Base-by-base conservation (phyloP, 2,888 invertebrate genomes). In the Myopa testacea region DNA sequence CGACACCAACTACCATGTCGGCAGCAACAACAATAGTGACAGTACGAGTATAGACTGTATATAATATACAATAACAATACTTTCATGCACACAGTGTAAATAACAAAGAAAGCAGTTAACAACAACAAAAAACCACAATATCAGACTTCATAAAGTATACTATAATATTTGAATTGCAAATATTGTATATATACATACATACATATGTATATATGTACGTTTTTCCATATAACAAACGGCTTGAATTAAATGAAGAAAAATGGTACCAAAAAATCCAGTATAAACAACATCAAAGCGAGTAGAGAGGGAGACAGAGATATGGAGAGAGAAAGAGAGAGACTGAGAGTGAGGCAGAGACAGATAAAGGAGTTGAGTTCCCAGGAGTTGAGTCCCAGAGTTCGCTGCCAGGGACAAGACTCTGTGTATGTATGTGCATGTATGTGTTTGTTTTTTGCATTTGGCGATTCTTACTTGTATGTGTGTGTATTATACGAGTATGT, bases 91-190 rank as follows among this genome's bases (percentile, higher is more conserved):
- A 26, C 26, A 26, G 26, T 26, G 26, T 26, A 26, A 26, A 26
- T 26, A 26, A 2, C 26, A 26, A 26, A 26, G 26, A 26, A 26
- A 26, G 2, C 26, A 26, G 26, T 26, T 26, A 26, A 38, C 65
- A 38, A 38, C 65, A 38, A 65, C 38, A 34, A 34, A 37, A 8
- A 37, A 37, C 4, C 7, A 65, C 37, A 38, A 38, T 10, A 67
- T 67, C 19, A 45, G 38, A 68, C 45, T 68, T 10, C 40, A 10
- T 10, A 45, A 6, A 45, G 45, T 10, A 40, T 37, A 68, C n/a
- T 45, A n/a, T 16, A 68, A 68, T 45, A 68, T 68, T 19, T 38
- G 68, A 68, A 68, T 45, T 68, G 68, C 68, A 38, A 68, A 68
- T 68, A 68, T 68, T 26, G 45, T 8, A 10, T 45, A 3, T n/a